Evolutionary conservation across 2,888 invertebrate genomes (phyloP), one percentile per base, ranked within the genome.

Genomic region (Volucella zonaria): DNA sequence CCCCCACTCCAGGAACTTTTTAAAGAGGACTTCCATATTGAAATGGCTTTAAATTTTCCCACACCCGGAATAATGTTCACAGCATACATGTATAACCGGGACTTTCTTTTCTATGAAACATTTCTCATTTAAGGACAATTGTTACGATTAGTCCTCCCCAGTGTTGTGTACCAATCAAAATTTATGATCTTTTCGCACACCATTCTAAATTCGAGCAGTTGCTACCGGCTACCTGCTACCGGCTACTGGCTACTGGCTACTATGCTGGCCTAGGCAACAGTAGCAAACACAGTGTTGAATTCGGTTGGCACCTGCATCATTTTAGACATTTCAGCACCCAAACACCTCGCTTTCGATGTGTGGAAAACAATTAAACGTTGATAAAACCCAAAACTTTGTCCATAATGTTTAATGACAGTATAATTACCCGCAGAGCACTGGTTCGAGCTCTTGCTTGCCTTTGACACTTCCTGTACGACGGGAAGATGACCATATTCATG

Each of bases 381-480:
- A 79, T 81, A 76, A 85, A 85, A 85, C 62, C 81, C 68, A 71
- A 81, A 85, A 85, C 76, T 85, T 85, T 76, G 74, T 3, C 68
- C 81, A 77, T 81, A 81, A 81, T 38, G 76, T 67, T 64, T 81
- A 85, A 85, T 73, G 85, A 77, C 76, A 85, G 81, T 85, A 81
- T 85, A 85, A 85, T 85, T 85, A 81, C 85, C 85, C 85, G 81
- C 85, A 85, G 76, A 68, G 81, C 73, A 49, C 59, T 45, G 31
- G 51, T 38, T 59, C 40, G 38, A 40, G 45, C 42, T 40, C 59
- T 51, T n/a, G 59, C 64, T 43, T 59, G 70, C 64, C 80, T 76
- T 85, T 81, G 85, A 85, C 85, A 85, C 73, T 85, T 85, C 85
- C 85, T 76, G 76, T 77, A 56, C 73, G 73, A 73, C 73, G 76